phyloP scores from a whole-genome alignment of 2,113 vertebrate species.

The Cacatua alba region DNA sequence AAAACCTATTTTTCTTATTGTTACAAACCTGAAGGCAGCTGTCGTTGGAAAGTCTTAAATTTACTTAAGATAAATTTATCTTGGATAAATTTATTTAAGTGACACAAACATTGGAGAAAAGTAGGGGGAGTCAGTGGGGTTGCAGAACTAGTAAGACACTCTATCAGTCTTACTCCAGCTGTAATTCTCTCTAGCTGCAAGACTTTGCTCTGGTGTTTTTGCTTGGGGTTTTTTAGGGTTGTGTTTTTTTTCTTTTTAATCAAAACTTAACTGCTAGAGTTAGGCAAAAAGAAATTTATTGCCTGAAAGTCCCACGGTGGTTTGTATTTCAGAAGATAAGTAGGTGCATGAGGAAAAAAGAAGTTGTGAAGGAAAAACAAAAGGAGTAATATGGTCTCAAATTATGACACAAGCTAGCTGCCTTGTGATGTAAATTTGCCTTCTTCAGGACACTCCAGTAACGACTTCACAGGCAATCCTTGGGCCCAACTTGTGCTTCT shows the following conservation, averaged over 20 bases:
- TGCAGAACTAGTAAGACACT: too few species aligned
- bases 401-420: neutral
- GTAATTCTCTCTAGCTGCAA: neutral
- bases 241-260: neutral
- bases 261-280: neutral
- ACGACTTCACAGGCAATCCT: neutral
- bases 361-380: neutral
- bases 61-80: neutral
- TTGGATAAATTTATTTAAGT: neutral
- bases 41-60: neutral
- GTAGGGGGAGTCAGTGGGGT: neutral
- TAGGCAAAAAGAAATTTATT: conserved; percentile 20
- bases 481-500: neutral
- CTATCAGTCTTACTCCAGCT: too few species aligned
- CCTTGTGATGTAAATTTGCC: rapidly evolving
- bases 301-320: conserved; percentile 36
- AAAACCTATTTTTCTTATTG: neutral
- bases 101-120: neutral
- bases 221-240: too few species aligned
- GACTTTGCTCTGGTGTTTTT: neutral
- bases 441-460: neutral
- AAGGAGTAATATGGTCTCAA: neutral
- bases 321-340: neutral
- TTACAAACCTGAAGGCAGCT: neutral
- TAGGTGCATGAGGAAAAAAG: neutral